These are phyloP conservation scores for Boleophthalmus pectinirostris DNA, from an alignment of 2,113 vertebrate species.

Conservation along the genomic window DNA sequence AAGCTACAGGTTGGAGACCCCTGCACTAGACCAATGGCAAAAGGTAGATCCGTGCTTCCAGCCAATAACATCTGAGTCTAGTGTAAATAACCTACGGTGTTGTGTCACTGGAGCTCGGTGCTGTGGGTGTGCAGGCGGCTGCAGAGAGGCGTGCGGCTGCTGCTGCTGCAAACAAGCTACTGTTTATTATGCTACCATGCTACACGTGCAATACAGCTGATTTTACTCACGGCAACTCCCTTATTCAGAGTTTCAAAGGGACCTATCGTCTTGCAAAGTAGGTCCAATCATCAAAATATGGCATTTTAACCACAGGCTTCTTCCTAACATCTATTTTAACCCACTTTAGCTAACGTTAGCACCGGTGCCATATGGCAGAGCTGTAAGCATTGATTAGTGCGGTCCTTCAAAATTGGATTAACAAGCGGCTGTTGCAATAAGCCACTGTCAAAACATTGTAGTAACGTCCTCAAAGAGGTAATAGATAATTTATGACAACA, in stretches of 20 bases:
- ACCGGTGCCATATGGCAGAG: slow-evolving; percentile 60
- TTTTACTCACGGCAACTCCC: neutral
- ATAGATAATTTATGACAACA: neutral
- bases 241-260: neutral
- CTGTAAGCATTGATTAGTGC: slow-evolving; percentile 69
- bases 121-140: too few relatives aligned
- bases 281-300: neutral
- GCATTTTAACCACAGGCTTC: neutral
- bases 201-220: neutral
- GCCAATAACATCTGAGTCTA: too few relatives aligned
- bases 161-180: too few relatives aligned
- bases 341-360: slow-evolving; percentile 36
- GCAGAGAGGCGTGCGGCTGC: too few relatives aligned
- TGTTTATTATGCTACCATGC: neutral
- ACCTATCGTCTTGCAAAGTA: neutral
- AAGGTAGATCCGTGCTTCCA: too few relatives aligned
- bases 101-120: too few relatives aligned
- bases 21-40: neutral
- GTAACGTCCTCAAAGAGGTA: slow-evolving; percentile 20
- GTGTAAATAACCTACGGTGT: too few relatives aligned
- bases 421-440: slow-evolving; percentile 40
- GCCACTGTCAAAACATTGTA: slow-evolving; percentile 58
- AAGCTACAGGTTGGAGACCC: too few relatives aligned
- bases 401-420: slow-evolving; percentile 66
- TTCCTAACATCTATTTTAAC: neutral